These are phyloP conservation scores for Timema podura DNA, from an alignment of 2,888 invertebrate species.

Conservation along the genomic window DNA sequence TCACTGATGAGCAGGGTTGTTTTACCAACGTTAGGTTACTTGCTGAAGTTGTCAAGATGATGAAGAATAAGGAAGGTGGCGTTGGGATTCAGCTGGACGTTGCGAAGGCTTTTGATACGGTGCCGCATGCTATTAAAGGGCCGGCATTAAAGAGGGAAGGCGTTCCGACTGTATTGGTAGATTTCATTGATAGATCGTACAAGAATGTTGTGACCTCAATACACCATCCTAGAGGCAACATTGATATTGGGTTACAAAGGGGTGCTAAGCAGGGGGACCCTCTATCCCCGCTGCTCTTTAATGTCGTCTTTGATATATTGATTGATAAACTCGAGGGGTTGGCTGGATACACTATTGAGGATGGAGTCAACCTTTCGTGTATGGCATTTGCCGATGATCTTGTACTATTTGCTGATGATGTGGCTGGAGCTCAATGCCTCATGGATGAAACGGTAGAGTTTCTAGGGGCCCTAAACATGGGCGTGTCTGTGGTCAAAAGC, in stretches of 20 bases:
- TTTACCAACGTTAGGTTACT: too few relatives aligned
- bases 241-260: neutral
- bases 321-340: constrained; percentile 17
- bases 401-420: constrained; percentile 22
- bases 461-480: constrained; percentile 20
- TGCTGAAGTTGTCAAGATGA: too few relatives aligned
- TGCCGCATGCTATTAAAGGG: too few relatives aligned
- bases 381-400: constrained; percentile 31
- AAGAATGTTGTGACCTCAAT: constrained; percentile 4
- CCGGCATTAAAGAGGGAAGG: constrained; percentile 6
- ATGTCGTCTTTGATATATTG: constrained; percentile 27
- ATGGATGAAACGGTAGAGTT: constrained; percentile 4
- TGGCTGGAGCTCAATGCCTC: constrained; percentile 8
- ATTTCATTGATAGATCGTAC: constrained; percentile 10
- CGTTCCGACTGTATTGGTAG: constrained; percentile 20
- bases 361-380: neutral
- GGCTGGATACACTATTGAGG: constrained; percentile 8
- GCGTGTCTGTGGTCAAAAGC: constrained; percentile 20
- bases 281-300: constrained; percentile 29
- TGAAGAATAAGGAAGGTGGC: too few relatives aligned
- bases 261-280: constrained; percentile 32
- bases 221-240: too few relatives aligned
- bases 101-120: too few relatives aligned
- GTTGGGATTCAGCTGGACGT: too few relatives aligned
- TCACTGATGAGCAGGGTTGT: too few relatives aligned